Conservation (phyloP, 2,113 vertebrate genomes). For the Perccottus glenii region DNA sequence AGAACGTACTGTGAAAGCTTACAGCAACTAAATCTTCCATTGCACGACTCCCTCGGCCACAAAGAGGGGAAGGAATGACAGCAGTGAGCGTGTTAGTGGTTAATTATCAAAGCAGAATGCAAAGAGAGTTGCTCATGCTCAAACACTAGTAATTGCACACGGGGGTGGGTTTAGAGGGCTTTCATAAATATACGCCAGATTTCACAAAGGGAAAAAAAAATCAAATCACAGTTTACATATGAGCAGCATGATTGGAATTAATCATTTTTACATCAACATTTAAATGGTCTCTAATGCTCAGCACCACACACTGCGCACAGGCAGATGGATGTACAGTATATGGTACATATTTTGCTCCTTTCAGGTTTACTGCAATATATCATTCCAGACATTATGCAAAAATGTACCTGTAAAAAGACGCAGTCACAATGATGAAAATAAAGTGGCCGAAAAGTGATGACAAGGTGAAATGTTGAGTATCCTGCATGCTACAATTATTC, state of each 20-base stretch:
- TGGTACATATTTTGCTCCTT: background rate
- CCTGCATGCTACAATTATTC: constrained; percentile 48
- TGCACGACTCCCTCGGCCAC: constrained; percentile 6
- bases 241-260: constrained; percentile 45
- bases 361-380: constrained; percentile 12
- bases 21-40: constrained; percentile 31
- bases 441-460: constrained; percentile 46
- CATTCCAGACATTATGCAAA: background rate
- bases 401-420: constrained; percentile 9
- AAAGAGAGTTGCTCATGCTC: constrained; percentile 61
- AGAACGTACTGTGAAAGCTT: constrained; percentile 42
- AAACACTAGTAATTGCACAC: constrained; percentile 62
- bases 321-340: background rate
- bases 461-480: constrained; percentile 63
- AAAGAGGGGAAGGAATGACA: constrained; percentile 11
- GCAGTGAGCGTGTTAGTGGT: constrained; percentile 16
- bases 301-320: background rate
- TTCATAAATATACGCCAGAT: constrained; percentile 43
- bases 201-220: constrained; percentile 15
- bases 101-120: constrained; percentile 65
- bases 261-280: constrained; percentile 37
- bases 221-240: constrained; percentile 38
- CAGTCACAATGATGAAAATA: constrained; percentile 23
- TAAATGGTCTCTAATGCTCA: background rate
- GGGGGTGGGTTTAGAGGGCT: constrained; percentile 4